These are phyloP conservation scores for Egretta garzetta DNA, from an alignment of 2,113 vertebrate species.

Conservation along the genomic window DNA sequence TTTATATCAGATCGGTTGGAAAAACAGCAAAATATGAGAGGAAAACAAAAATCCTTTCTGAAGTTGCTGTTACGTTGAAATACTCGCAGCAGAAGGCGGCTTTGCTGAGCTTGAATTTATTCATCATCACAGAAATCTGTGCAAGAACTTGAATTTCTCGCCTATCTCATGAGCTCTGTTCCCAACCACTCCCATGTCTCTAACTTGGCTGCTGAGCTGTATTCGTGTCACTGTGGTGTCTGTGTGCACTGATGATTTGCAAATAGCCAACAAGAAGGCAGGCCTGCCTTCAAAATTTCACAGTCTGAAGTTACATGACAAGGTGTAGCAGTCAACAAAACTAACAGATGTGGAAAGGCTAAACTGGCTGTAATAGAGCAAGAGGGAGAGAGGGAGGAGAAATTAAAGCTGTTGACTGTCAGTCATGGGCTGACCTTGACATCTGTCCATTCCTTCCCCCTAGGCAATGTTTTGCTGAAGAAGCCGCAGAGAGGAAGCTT, in stretches of 20 bases:
- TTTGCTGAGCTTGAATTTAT: neutral
- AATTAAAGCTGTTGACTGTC: neutral
- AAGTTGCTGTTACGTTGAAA: neutral
- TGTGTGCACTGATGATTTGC: neutral
- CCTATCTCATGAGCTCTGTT: neutral
- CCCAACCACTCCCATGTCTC: too few relatives aligned
- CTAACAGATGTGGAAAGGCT: neutral
- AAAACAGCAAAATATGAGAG: neutral
- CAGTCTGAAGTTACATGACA: neutral
- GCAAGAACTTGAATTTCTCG: neutral
- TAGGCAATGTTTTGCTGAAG: neutral
- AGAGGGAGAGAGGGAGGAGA: neutral
- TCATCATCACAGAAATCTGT: neutral
- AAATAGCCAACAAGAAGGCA: neutral
- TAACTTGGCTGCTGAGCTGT: neutral
- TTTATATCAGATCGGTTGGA: neutral
- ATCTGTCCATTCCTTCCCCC: neutral
- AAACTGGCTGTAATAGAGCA: neutral
- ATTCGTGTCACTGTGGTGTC: accelerated
- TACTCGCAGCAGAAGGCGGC: neutral
- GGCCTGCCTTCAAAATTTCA: neutral
- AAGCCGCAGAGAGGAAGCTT: neutral
- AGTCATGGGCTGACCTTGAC: neutral
- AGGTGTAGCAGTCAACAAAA: neutral
- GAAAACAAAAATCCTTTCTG: neutral